Percentiles rank a stretch among this genome's conserved stretches.
Conservation (phyloP, 2,797 vertebrate species). For the Scyliorhinus canicula region DNA sequence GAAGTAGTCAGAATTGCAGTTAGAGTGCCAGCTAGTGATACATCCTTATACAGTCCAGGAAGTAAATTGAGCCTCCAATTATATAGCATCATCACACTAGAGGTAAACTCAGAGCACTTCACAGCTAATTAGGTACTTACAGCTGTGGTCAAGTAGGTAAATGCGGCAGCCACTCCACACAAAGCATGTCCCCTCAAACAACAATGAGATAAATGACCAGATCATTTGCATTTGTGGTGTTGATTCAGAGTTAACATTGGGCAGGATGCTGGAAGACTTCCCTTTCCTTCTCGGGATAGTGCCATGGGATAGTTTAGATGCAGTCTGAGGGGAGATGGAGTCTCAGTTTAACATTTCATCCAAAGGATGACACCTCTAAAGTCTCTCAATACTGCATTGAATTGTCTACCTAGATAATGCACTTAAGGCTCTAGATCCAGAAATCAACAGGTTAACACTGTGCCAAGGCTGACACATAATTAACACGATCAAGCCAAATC, state of each 20-base stretch:
- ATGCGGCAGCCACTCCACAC: too few species aligned
- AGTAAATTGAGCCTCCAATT: not conserved
- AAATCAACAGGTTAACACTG: too few species aligned
- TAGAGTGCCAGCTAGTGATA: conserved; percentile 16
- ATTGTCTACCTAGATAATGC: too few species aligned
- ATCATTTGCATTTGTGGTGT: not conserved
- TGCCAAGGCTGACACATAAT: not conserved
- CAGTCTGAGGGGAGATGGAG: too few species aligned
- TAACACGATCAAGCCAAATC: not conserved
- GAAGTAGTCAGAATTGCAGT: not conserved
- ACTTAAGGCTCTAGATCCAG: too few species aligned
- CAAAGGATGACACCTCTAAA: too few species aligned
- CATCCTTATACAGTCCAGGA: not conserved
- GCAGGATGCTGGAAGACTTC: not conserved
- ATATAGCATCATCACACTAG: not conserved
- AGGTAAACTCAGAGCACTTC: not conserved
- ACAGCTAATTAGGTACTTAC: not conserved
- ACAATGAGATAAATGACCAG: too few species aligned
- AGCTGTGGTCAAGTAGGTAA: not conserved
- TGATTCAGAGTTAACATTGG: not conserved
- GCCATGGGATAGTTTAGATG: too few species aligned
- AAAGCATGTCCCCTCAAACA: too few species aligned
- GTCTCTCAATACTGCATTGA: too few species aligned
- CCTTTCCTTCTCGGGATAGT: too few species aligned
- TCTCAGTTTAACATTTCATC: too few species aligned